A percentile compares a stretch with the other conserved stretches of the same genome.
Evolutionary conservation across 2,888 invertebrate genomes (phyloP).

Genomic region (Danaus chrysippus): DNA sequence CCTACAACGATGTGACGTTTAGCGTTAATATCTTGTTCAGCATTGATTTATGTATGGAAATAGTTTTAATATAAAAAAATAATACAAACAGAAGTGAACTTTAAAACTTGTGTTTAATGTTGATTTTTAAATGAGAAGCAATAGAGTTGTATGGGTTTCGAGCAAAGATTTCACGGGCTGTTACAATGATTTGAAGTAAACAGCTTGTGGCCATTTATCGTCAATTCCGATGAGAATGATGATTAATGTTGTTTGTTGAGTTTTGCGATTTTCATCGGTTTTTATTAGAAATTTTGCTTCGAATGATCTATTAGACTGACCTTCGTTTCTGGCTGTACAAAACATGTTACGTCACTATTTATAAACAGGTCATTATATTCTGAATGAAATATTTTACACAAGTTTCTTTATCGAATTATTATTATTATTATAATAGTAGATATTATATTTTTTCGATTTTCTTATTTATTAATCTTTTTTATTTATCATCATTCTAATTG

Average conservation of each 20-base stretch:
- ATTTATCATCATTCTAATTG: too few species aligned
- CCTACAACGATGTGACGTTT: conserved; percentile 46
- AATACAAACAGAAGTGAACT: conserved; percentile 5
- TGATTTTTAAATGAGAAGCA: conserved; percentile 28
- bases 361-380: too few species aligned
- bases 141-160: conserved; percentile 43
- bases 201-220: conserved; percentile 72
- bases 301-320: neutral
- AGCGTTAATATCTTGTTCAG: conserved; percentile 64
- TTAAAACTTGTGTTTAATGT: neutral
- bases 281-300: conserved; percentile 3
- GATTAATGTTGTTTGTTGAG: conserved; percentile 51
- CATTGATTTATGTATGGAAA: conserved; percentile 65
- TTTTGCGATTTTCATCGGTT: conserved; percentile 4
- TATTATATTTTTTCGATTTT: too few species aligned
- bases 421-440: too few species aligned
- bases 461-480: too few species aligned
- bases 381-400: too few species aligned
- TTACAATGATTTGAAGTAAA: conserved; percentile 48
- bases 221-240: conserved; percentile 57
- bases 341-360: too few species aligned
- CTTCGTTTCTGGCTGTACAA: neutral
- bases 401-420: too few species aligned
- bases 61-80: conserved; percentile 36
- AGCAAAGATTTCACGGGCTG: conserved; percentile 58